These are phyloP conservation scores for Tenebrosternarchus preto DNA, from an alignment of 2,113 vertebrate species.

Conservation along the genomic window DNA sequence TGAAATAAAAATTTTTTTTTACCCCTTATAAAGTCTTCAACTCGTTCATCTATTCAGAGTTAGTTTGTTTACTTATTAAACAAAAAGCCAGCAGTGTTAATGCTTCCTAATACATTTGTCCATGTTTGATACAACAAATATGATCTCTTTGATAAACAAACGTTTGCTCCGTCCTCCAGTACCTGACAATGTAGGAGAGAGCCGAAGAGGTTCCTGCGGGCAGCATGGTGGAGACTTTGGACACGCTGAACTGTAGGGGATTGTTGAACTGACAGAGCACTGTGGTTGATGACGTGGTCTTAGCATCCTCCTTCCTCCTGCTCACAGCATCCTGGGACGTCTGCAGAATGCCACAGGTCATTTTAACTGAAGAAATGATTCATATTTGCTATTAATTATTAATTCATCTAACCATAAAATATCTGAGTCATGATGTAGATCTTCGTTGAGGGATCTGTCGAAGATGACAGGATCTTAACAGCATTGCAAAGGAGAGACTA, in stretches of 20 bases:
- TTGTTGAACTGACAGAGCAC: conserved; percentile 67
- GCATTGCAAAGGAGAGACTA: background rate
- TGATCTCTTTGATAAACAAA: background rate
- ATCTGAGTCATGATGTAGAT: background rate
- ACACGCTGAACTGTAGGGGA: conserved; percentile 69
- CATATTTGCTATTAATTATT: background rate
- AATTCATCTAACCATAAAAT: background rate
- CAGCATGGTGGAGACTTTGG: conserved; percentile 71
- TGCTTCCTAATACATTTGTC: no score
- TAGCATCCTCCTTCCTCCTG: conserved; percentile 25
- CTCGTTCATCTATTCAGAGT: no score
- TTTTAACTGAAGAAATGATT: background rate
- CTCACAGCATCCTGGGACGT: conserved; percentile 25
- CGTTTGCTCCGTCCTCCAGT: conserved; percentile 49
- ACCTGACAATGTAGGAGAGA: conserved; percentile 88
- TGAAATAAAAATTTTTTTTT: background rate
- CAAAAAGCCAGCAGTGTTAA: no score
- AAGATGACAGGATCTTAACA: background rate
- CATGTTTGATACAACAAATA: background rate
- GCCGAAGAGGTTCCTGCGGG: conserved; percentile 81
- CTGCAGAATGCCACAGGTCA: conserved; percentile 27
- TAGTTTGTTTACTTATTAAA: no score
- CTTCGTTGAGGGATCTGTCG: background rate
- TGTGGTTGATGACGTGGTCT: conserved; percentile 30
- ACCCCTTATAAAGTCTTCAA: background rate